These are phyloP conservation scores for Zaprionus vittiger DNA, from an alignment of 1,140 invertebrate genomes.

Conservation along the genomic window DNA sequence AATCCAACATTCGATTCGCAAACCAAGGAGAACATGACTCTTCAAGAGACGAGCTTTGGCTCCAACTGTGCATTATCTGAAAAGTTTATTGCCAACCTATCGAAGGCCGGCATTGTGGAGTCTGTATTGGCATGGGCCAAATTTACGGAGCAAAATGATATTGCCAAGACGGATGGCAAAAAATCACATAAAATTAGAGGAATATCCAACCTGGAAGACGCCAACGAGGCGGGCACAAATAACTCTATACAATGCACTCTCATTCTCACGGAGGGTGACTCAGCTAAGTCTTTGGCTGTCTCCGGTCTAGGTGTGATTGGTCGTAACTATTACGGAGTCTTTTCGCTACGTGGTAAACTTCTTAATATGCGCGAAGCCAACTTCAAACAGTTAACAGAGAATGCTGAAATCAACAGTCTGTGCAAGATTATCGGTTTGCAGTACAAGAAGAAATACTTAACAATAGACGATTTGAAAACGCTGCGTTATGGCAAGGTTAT, in stretches of 20 bases:
- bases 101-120: constrained; percentile 97
- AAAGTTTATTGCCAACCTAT: constrained; percentile 92
- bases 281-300: constrained; percentile 98
- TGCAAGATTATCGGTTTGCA: constrained; percentile 98
- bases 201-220: constrained; percentile 99
- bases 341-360: constrained; percentile 98
- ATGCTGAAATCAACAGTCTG: constrained; percentile 98
- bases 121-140: constrained; percentile 96
- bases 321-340: constrained; percentile 98
- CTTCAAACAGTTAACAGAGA: constrained; percentile 98
- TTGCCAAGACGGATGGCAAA: constrained; percentile 94
- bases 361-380: constrained; percentile 99
- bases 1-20: constrained; percentile 99
- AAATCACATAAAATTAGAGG: constrained; percentile 97
- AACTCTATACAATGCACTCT: constrained; percentile 96
- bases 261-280: constrained; percentile 99
- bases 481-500: constrained; percentile 98
- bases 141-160: constrained; percentile 96
- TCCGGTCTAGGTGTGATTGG: constrained; percentile 98
- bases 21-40: constrained; percentile 99
- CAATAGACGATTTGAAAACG: constrained; percentile 94
- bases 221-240: constrained; percentile 97
- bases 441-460: constrained; percentile 98
- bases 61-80: constrained; percentile 96
- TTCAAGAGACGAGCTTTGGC: constrained; percentile 97